Conservation (phyloP, 2,113 vertebrate species). For the Brienomyrus longianalis region DNA sequence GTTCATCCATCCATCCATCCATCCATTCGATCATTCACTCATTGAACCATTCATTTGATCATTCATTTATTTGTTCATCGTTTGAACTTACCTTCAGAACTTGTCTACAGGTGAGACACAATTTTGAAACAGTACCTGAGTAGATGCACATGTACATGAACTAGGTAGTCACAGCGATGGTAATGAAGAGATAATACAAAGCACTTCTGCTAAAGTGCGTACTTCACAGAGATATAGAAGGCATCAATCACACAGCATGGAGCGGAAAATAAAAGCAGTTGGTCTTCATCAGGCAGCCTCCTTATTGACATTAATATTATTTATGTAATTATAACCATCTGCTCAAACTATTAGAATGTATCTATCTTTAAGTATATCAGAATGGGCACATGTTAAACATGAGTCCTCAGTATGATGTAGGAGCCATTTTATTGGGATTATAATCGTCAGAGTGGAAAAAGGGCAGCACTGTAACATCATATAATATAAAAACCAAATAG, state of each 20-base stretch:
- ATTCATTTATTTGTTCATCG: background rate
- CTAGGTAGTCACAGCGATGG: background rate
- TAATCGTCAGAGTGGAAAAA: background rate
- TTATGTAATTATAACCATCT: conserved; percentile 56
- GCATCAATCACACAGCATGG: conserved; percentile 16
- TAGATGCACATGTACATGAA: background rate
- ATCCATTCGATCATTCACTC: background rate
- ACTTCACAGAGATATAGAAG: background rate
- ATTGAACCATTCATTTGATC: background rate
- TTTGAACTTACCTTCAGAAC: background rate
- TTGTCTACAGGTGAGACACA: background rate
- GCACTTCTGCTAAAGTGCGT: background rate
- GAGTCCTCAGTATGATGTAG: background rate
- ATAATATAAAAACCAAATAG: background rate
- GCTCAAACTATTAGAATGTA: conserved; percentile 48
- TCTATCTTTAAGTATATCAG: conserved; percentile 44
- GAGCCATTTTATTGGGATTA: background rate
- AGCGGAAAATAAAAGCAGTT: conserved; percentile 31
- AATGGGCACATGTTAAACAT: conserved; percentile 30
- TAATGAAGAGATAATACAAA: background rate
- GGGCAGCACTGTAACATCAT: background rate
- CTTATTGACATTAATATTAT: conserved; percentile 54
- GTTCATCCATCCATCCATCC: background rate
- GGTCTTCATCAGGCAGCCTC: conserved; percentile 35
- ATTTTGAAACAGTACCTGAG: background rate